Conservation (phyloP, 1,140 invertebrate species). For the Ganaspis sp. region DNA sequence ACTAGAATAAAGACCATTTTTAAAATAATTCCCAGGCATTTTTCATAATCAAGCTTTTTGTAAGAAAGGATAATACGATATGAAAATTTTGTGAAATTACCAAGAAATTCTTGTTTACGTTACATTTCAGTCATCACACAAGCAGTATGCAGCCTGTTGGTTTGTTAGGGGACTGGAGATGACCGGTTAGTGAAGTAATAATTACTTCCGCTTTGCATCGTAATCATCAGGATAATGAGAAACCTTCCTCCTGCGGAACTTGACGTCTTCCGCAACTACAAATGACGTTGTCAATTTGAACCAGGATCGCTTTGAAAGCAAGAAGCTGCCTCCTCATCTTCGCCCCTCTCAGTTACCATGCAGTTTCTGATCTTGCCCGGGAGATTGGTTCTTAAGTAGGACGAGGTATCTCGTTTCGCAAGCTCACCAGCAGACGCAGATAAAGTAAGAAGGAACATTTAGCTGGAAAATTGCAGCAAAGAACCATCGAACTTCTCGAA, state of each 20-base stretch:
- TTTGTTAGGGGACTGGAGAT: not conserved
- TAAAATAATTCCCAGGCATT: not conserved
- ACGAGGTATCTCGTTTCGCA: slow-evolving; percentile 10
- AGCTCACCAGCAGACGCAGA: not conserved
- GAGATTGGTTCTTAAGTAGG: slow-evolving; percentile 25
- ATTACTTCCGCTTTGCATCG: slow-evolving; percentile 27
- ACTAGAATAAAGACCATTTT: not conserved
- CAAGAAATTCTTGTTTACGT: not conserved
- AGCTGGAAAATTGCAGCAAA: slow-evolving; percentile 15
- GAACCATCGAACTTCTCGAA: slow-evolving; percentile 12
- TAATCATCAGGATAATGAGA: slow-evolving; percentile 27
- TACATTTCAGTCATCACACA: not conserved
- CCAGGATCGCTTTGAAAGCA: slow-evolving; percentile 15
- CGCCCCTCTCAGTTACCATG: slow-evolving; percentile 2
- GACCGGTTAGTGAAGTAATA: slow-evolving; percentile 14
- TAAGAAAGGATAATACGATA: not conserved
- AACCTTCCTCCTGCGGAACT: slow-evolving; percentile 12
- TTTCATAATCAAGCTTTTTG: not conserved
- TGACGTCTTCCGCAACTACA: slow-evolving; percentile 25
- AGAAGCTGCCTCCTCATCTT: not conserved
- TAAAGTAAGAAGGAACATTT: slow-evolving; percentile 11
- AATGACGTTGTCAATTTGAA: slow-evolving; percentile 30
- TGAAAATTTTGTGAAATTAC: not conserved
- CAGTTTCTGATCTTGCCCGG: slow-evolving; percentile 19
- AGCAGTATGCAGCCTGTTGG: not conserved